Conservation (phyloP, 2,797 vertebrate species). For the Paedocypris micromegethes region DNA sequence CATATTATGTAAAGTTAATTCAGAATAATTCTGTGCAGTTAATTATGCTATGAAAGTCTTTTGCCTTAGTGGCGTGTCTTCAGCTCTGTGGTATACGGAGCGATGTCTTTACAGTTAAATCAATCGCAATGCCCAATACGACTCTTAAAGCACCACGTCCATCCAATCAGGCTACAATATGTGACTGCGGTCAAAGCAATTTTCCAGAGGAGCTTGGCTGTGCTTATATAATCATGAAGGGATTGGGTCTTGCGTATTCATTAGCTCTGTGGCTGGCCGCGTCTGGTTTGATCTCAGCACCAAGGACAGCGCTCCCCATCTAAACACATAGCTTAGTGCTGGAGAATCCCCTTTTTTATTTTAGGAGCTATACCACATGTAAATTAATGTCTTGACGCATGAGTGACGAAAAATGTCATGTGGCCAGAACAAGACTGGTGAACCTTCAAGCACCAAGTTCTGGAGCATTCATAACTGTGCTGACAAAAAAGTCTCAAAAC, state of each 20-base stretch:
- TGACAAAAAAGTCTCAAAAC: too few species aligned
- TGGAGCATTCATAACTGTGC: too few species aligned
- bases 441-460: too few species aligned
- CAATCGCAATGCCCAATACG: background rate
- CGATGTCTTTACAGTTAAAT: background rate
- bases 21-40: too few species aligned
- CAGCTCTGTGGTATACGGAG: too few species aligned
- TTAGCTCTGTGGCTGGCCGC: conserved; percentile 2
- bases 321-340: background rate
- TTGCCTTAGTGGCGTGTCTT: too few species aligned
- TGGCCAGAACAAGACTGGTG: too few species aligned
- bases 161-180: conserved; percentile 1
- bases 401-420: too few species aligned
- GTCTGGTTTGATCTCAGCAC: conserved; percentile 21
- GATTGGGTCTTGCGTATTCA: conserved; percentile 9
- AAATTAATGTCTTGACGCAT: too few species aligned
- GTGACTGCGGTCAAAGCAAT: conserved; percentile 8
- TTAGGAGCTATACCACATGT: too few species aligned
- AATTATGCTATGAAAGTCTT: too few species aligned
- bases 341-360: background rate
- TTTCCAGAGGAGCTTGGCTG: conserved; percentile 9
- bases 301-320: conserved; percentile 12
- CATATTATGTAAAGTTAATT: too few species aligned
- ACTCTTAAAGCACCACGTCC: conserved; percentile 3
- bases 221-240: conserved; percentile 26